Conservation (phyloP, 2,797 vertebrate species). For the Anas flavirostris region DNA sequence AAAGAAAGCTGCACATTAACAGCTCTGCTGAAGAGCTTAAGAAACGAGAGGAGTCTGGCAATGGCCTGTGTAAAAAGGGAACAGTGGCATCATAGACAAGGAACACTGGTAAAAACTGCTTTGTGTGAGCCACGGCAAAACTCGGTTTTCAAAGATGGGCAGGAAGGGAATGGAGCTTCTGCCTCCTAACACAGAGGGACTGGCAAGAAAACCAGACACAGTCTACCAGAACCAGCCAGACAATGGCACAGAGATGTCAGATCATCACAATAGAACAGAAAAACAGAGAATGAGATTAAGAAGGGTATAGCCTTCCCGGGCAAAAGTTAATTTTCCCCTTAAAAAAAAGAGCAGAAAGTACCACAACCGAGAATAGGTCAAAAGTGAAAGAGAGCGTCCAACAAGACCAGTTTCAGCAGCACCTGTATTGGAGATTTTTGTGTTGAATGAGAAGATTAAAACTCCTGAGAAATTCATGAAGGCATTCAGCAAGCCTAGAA, state of each 20-base stretch:
- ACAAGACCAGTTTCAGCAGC: neutral
- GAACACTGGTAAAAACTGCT: neutral
- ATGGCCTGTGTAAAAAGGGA: neutral
- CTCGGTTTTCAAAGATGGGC: neutral
- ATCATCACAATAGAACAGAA: neutral
- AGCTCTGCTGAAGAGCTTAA: neutral
- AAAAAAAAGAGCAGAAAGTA: neutral
- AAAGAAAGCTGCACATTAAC: neutral
- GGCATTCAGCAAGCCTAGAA: neutral
- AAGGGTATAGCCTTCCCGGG: neutral
- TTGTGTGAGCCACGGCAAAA: fast-evolving
- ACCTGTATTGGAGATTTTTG: neutral
- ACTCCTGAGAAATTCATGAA: neutral
- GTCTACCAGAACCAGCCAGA: neutral
- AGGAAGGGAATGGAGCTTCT: neutral
- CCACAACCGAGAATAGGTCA: neutral
- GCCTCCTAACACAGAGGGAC: neutral
- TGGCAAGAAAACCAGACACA: neutral
- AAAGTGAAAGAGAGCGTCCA: neutral
- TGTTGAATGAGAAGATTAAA: neutral
- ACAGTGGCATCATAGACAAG: neutral
- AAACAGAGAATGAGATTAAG: neutral
- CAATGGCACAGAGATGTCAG: neutral
- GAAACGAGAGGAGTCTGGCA: neutral
- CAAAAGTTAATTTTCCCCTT: neutral